Percentiles rank a stretch among this genome's conserved stretches.
These are phyloP conservation scores for Stegophylla sp. DNA, from an alignment of 2,888 invertebrate species.

Conservation along the genomic window DNA sequence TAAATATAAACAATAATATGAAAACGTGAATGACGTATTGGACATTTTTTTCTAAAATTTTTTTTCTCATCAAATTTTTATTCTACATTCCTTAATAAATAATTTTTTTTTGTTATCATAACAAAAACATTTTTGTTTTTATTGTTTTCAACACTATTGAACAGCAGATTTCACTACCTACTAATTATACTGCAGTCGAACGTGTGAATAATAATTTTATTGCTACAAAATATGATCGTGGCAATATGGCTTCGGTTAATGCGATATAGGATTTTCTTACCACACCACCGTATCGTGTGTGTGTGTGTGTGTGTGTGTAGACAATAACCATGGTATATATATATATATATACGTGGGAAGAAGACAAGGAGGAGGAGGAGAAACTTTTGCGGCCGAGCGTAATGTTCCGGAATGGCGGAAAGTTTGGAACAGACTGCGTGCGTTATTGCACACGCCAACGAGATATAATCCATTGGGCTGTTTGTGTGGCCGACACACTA, in stretches of 20 bases:
- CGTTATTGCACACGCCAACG: conserved; percentile 49
- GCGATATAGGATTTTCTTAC: conserved; percentile 9
- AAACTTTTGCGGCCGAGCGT: conserved; percentile 55
- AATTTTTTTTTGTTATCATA: too few species aligned
- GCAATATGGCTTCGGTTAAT: not conserved
- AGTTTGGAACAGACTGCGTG: conserved; percentile 58
- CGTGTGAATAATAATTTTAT: conserved; percentile 19
- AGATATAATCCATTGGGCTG: conserved; percentile 54
- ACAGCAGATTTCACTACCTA: too few species aligned
- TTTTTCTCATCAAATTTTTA: not conserved
- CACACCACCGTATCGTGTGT: not conserved
- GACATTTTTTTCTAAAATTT: not conserved
- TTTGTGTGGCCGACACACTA: conserved; percentile 52
- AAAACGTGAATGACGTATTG: too few species aligned
- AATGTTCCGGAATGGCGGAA: conserved; percentile 56
- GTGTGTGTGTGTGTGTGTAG: not conserved
- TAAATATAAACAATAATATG: too few species aligned
- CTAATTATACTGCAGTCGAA: too few species aligned
- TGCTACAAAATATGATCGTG: conserved; percentile 2
- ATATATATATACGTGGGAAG: not conserved
- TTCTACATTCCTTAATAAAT: not conserved
- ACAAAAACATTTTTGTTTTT: too few species aligned
- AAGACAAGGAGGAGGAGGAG: not conserved
- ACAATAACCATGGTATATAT: conserved; percentile 31
- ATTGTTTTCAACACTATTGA: not conserved